Base-by-base conservation (phyloP, 1,140 invertebrate genomes). In the Drosophila asahinai region DNA sequence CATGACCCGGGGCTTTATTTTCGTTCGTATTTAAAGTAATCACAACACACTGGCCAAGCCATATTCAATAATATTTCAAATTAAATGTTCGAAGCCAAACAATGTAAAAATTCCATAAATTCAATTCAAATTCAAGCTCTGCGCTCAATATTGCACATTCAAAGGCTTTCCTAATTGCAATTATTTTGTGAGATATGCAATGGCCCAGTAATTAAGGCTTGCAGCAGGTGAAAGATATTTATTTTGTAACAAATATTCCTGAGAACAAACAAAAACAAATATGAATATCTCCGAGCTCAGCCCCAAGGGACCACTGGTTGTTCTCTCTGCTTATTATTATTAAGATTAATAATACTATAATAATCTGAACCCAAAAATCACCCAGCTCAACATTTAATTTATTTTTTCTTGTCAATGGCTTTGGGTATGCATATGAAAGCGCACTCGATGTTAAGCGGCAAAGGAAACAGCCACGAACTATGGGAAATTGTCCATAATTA, bases 401-500 rank as follows among this genome's bases (percentile, higher is more conserved):
- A 12, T 9, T n/a, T 15, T 51, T 25, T 6, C 6, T 3, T 25
- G 12, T 27, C 25, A n/a, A 4, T 43, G 48, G 36, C 36, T 11
- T 36, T 36, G 11, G 5, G 11, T 12, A 3, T 49, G 12, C 22
- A n/a, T n/a, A 9, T 55, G 27, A 22, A 25, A 42, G 54, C 22
- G 1, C 22, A 8, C 33, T 54, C 15, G 14, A 22, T n/a, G 19
- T 25, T 15, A n/a, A 38, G 5, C 51, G 30, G 30, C 30, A 12
- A 36, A 55, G 48, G 33, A 9, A 36, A n/a, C 19, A 15, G 14
- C 15, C 1, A 15, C 19, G 22, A 40, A 64, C 42, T 43, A 65
- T 65, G 12, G 49, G 48, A 63, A 55, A 40, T 40, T 40, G 33
- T 38, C 22, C 33, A 63, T 57, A 55, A 60, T 65, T 59, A 43